Evolutionary conservation across 2,888 invertebrate species (phyloP).

Genomic region (Rutpela maculata): DNA sequence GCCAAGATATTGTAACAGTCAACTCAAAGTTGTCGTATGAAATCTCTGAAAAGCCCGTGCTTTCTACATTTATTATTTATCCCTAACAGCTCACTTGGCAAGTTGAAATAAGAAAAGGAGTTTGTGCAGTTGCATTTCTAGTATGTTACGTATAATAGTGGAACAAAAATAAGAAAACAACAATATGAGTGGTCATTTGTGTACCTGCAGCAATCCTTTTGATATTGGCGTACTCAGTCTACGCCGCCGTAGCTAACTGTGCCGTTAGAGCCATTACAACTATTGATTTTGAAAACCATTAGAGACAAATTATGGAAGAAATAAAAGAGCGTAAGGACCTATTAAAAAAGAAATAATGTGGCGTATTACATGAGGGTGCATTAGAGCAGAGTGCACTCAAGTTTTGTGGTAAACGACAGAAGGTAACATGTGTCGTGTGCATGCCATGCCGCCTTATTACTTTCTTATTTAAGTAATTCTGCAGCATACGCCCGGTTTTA

Average conservation of each 20-base stretch:
- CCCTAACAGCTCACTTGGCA: conserved; percentile 22
- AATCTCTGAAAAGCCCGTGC: conserved; percentile 9
- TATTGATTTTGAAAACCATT: conserved; percentile 59
- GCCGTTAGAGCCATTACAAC: conserved; percentile 12
- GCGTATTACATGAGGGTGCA: conserved; percentile 51
- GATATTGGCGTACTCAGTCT: neutral
- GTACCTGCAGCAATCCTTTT: neutral
- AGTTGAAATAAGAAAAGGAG: conserved; percentile 7
- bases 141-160: conserved; percentile 14
- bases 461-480: conserved; percentile 36
- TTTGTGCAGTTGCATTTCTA: neutral
- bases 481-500: conserved; percentile 23
- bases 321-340: conserved; percentile 61
- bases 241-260: neutral
- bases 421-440: conserved; percentile 45
- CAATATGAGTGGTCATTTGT: conserved; percentile 32
- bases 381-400: conserved; percentile 28
- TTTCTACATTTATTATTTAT: conserved; percentile 28
- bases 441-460: conserved; percentile 45
- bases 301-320: conserved; percentile 61
- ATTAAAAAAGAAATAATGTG: conserved; percentile 61
- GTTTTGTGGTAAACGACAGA: conserved; percentile 8
- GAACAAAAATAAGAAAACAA: conserved; percentile 12
- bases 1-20: neutral
- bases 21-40: neutral